Base-by-base conservation (phyloP, 2,888 invertebrate species). In the Pyrocoelia pectoralis region DNA sequence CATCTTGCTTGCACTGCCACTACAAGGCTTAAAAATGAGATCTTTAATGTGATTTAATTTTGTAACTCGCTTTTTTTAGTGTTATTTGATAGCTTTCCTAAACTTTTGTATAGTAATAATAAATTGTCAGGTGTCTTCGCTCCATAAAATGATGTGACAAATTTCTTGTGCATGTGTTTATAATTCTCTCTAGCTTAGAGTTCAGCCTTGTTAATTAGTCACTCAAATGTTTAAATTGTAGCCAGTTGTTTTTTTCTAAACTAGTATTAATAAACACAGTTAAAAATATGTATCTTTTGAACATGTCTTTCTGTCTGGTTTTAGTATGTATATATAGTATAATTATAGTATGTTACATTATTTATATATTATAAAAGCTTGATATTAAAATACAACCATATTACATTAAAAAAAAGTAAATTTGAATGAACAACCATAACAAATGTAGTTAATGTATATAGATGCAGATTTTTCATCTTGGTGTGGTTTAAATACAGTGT, bases 1-100 rank as follows among this genome's bases (percentile, higher is more conserved):
- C 13, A 14, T 51, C 43, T 57, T 51, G 56, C 57, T 62, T 57
- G 53, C 61, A 56, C 61, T 57, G 56, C 62, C 57, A 57, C 19
- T 43, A 17, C 33, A 53, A 19, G 24, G 62, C 43, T 48, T 62
- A n/a, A 57, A 56, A 61, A 38, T 53, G 53, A 53, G 59, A 58
- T 59, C 2, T 24, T 24, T 41, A 59, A 53, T 54, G 59, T 54
- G 54, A 53, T 60, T 60, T 19, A 13, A 51, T 51, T 33, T n/a
- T 49, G 54, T 54, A 24, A 54, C 24, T 58, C 43, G 55, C n/a
- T 54, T 58, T 4, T 13, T 18, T 55, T 41, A 24, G 49, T 18
- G 4, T 24, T 24, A 48, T 19, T 46, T 46, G 29, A 10, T 59
- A 53, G 53, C 53, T 52, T 33, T 53, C 18, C 50, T 40, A 46